A percentile compares a stretch with the other conserved stretches of the same genome.
Evolutionary conservation across 2,797 vertebrate genomes (phyloP).

Genomic region (Bradypodion pumilum): DNA sequence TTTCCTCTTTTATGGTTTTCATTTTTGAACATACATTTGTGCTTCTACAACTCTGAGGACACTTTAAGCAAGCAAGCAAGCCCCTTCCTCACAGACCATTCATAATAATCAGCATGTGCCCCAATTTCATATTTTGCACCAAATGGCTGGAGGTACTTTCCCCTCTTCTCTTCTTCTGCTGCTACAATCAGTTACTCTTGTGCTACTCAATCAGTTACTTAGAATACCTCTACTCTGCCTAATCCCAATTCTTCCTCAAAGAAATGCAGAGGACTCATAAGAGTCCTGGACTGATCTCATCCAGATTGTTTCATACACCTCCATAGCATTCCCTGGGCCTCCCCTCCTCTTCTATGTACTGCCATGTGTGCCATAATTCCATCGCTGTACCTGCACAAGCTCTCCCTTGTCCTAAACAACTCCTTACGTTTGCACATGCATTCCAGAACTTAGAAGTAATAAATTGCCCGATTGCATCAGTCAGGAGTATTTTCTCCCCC

Average conservation of each 20-base stretch:
- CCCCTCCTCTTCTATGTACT: neutral
- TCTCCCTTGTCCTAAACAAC: neutral
- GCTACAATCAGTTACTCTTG: no score
- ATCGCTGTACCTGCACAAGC: neutral
- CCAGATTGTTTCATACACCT: neutral
- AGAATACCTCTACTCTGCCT: neutral
- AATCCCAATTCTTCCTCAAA: neutral
- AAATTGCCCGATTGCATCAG: no score
- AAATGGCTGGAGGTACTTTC: no score
- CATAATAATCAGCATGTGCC: neutral
- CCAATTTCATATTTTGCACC: no score
- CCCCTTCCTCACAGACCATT: neutral
- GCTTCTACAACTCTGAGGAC: neutral
- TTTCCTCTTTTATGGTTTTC: no score
- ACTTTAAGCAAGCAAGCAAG: no score
- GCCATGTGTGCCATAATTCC: neutral
- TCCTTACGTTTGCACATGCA: no score
- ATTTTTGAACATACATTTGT: neutral
- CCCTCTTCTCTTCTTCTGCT: neutral
- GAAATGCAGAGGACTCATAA: neutral
- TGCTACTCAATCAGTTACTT: neutral
- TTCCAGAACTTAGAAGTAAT: no score
- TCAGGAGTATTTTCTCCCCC: no score
- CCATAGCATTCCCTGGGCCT: neutral
- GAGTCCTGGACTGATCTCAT: neutral